Base-by-base conservation (phyloP, 2,113 vertebrate species). In the Bubo bubo region DNA sequence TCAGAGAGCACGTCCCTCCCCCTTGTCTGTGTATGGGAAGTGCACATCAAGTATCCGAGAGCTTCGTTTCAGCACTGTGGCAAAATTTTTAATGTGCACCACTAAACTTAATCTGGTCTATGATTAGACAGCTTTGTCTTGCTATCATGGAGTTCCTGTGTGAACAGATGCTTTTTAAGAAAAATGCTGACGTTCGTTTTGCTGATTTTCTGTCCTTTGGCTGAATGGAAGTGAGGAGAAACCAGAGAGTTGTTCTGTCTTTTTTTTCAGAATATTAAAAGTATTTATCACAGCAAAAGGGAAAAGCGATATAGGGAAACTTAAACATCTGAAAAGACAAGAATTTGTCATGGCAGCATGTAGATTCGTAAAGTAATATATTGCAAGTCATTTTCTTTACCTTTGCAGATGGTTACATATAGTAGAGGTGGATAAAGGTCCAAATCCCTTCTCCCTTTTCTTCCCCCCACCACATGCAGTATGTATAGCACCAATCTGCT, bases 111-210 rank as follows among this genome's bases (percentile, higher is more conserved):
- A 81, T 93, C 84, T 96, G 52, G 11, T 58, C 26, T 41, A 28
- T 86, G 86, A 86, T 88, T 91, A 70, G 56, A 80, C 63, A 72
- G 80, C 52, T 95, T 96, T 95, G 88, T 91, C 72, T 86, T 81
- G 68, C 76, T 93, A 24, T 87, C 83, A 9, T 37, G 45, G 80
- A 70, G 86, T 88, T 96, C 88, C 59, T 91, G 28, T 93, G 76
- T 81, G 86, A 94, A 75, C 64, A 96, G 91, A 81, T 87, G 80
- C 34, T 95, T 34, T 89, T 91, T 79, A 91, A 86, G 43, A 81
- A 92, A 96, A 93, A 60, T 18, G 84, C 43, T 89, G 91, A 93
- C 92, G 59, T 87, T 94, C 14, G 8, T 93, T 96, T 97, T 97
- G 79, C 88, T 91, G 91, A n/a, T 96, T 88, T 97, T 95, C 70